Evolutionary conservation across 2,113 vertebrate genomes (phyloP).

Genomic region (Thamnophis sirtalis): DNA sequence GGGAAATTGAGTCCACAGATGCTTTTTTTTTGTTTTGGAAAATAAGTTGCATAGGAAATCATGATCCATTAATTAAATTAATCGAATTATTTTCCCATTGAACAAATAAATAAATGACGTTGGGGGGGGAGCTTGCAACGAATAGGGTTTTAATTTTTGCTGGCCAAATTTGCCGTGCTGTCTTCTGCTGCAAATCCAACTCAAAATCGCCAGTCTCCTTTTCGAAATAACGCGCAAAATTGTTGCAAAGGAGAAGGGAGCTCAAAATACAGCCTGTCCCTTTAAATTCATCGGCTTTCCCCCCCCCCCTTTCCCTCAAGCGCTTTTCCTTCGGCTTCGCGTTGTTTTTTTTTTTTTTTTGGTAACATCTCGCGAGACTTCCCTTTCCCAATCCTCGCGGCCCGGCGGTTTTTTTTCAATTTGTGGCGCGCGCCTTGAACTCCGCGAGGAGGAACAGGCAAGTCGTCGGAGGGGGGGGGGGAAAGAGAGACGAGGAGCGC

Average conservation of each 20-base stretch:
- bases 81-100: not conserved
- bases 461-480: not conserved
- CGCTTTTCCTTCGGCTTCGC: fast-evolving
- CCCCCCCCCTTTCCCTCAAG: fast-evolving
- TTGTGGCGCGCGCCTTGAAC: constrained; percentile 51
- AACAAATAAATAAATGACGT: not conserved
- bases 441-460: not conserved
- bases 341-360: not conserved
- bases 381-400: not conserved
- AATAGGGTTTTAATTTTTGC: not conserved
- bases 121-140: not conserved
- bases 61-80: not conserved
- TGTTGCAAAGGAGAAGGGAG: not conserved
- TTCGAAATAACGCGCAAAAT: not conserved
- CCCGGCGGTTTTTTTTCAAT: constrained; percentile 27
- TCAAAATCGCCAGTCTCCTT: not conserved
- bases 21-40: not conserved
- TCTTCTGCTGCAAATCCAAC: not conserved
- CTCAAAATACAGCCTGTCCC: not conserved
- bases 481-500: not conserved
- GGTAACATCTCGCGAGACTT: constrained; percentile 22
- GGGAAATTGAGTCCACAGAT: not conserved
- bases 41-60: not conserved
- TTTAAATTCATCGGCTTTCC: constrained; percentile 10
- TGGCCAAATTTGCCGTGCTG: not conserved